phyloP scores from a whole-genome alignment of 2,113 vertebrate genomes.

The Corythornis cristatus region DNA sequence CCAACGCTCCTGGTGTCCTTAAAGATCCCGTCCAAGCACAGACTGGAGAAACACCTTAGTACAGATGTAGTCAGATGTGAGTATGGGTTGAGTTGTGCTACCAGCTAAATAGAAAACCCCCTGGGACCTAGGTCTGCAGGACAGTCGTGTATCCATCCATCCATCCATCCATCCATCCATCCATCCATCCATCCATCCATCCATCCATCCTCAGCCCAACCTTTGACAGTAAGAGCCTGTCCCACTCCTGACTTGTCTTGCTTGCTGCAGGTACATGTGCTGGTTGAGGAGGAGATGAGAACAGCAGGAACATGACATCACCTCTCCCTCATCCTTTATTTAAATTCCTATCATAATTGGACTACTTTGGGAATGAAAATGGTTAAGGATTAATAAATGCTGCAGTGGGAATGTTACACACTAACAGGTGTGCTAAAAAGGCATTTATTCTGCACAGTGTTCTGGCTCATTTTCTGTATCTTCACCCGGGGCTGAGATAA shows the following conservation, averaged over 20 bases:
- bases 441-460: not conserved
- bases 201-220: not conserved
- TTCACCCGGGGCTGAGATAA: not conserved
- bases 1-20: fast-evolving
- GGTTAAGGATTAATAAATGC: not conserved
- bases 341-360: not conserved
- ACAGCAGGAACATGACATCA: fast-evolving
- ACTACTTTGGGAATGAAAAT: not conserved
- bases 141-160: not conserved
- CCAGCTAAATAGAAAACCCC: not conserved
- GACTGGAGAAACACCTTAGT: not conserved
- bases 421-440: not conserved
- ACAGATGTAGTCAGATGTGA: fast-evolving
- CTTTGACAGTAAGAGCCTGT: fast-evolving
- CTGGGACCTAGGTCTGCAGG: not conserved
- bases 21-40: not conserved
- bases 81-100: no score
- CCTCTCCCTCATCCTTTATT: not conserved
- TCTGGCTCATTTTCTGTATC: not conserved
- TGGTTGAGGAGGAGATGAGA: not conserved
- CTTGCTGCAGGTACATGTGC: not conserved
- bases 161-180: not conserved
- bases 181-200: not conserved
- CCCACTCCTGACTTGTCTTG: fast-evolving
- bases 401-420: not conserved